Conservation (phyloP, 1,140 invertebrate genomes). For the Periplaneta americana region DNA sequence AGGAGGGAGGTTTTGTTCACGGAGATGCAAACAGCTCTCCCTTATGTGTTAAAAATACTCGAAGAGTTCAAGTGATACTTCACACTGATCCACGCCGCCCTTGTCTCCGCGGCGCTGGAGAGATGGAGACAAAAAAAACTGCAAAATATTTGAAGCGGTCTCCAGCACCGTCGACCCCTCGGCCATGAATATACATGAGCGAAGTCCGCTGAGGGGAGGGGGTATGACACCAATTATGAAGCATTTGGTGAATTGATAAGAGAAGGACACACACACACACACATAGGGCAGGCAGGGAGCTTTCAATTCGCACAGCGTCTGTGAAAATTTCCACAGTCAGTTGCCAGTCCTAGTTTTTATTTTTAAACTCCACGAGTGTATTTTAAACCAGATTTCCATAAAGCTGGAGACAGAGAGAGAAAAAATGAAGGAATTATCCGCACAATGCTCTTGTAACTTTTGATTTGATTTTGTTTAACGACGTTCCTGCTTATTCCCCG, state of each 20-base stretch:
- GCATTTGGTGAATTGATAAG: slow-evolving; percentile 16
- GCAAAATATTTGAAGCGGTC: slow-evolving; percentile 1
- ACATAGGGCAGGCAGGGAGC: neutral
- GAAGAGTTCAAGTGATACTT: neutral
- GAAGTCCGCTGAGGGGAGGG: neutral
- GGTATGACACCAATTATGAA: slow-evolving; percentile 14
- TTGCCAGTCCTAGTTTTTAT: neutral
- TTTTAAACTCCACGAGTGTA: neutral
- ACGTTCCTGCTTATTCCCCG: neutral
- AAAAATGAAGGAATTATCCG: neutral
- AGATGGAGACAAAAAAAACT: neutral
- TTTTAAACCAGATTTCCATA: neutral
- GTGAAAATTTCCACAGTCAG: neutral
- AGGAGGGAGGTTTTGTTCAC: too few relatives aligned
- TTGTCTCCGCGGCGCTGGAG: neutral
- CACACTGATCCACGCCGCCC: neutral
- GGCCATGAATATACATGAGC: neutral
- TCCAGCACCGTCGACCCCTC: neutral
- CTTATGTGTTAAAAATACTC: neutral
- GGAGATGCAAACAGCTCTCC: too few relatives aligned
- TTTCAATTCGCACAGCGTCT: neutral
- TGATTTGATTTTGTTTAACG: neutral
- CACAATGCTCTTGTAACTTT: neutral
- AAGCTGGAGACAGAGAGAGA: too few relatives aligned
- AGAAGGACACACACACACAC: neutral